These are phyloP conservation scores for Drosophila oshimai DNA, from an alignment of 1,140 invertebrate genomes.

Conservation along the genomic window DNA sequence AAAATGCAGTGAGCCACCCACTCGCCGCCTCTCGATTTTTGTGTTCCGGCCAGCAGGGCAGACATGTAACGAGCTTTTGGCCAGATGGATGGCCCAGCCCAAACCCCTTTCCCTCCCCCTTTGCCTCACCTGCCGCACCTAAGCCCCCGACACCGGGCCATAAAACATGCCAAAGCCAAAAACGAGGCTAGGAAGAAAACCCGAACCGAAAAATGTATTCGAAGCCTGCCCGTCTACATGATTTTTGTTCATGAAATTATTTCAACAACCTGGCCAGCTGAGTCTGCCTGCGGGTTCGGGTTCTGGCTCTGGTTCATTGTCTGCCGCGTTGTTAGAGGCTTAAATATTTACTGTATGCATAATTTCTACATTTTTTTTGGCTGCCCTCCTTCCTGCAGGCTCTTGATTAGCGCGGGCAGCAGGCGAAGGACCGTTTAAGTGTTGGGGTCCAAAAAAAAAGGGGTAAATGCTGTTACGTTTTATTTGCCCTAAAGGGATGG, in stretches of 20 bases:
- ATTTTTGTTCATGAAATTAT: constrained; percentile 79
- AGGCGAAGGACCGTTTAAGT: constrained; percentile 32
- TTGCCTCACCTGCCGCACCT: constrained; percentile 12
- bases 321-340: constrained; percentile 68
- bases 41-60: constrained; percentile 59
- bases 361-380: constrained; percentile 69
- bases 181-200: constrained; percentile 1
- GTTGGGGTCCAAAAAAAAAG: background rate
- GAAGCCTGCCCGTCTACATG: constrained; percentile 51
- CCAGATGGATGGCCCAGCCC: constrained; percentile 65
- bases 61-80: constrained; percentile 75
- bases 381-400: background rate
- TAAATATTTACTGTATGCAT: constrained; percentile 80
- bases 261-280: constrained; percentile 56
- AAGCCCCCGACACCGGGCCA: constrained; percentile 59
- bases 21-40: constrained; percentile 20
- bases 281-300: background rate
- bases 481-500: constrained; percentile 4
- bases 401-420: constrained; percentile 53
- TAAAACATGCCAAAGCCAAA: constrained; percentile 67
- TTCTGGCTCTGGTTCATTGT: constrained; percentile 23
- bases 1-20: constrained; percentile 59
- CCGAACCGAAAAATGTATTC: constrained; percentile 27
- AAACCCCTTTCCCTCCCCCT: constrained; percentile 5
- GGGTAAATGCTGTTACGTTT: constrained; percentile 21